phyloP scores from a whole-genome alignment of 53 echinoderm and acorn worm genomes.

The Paracentrotus lividus region DNA sequence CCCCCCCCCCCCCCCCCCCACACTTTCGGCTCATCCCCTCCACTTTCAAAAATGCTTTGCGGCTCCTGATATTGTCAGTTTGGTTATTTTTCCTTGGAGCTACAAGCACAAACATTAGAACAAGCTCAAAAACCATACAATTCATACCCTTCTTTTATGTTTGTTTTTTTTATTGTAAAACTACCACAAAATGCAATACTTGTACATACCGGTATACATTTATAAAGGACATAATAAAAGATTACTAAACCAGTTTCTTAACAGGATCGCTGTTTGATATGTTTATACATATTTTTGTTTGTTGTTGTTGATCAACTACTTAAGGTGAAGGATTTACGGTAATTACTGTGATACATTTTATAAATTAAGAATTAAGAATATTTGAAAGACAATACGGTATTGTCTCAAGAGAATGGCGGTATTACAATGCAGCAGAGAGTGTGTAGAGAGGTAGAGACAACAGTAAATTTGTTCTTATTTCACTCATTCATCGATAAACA shows the following conservation, averaged over 20 bases:
- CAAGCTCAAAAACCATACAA: not conserved
- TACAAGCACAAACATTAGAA: not conserved
- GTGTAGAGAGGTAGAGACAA: constrained; percentile 14
- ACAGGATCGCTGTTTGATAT: not conserved
- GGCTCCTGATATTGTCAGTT: no score
- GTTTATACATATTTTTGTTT: not conserved
- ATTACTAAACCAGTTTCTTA: not conserved
- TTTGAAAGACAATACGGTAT: constrained; percentile 41
- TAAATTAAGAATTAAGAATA: not conserved
- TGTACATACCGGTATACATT: no score
- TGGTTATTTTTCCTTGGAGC: no score
- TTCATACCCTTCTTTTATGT: not conserved
- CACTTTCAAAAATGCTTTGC: no score
- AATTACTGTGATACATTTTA: not conserved
- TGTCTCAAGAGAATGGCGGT: not conserved
- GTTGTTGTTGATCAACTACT: not conserved
- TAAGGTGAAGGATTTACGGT: not conserved
- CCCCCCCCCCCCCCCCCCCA: no score
- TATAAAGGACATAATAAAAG: not conserved
- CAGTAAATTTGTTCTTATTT: not conserved
- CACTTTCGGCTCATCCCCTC: no score
- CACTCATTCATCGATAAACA: not conserved
- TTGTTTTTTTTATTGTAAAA: constrained; percentile 33
- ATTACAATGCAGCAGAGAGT: constrained; percentile 21
- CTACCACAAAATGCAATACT: not conserved